Conservation (phyloP, 2,113 vertebrate genomes). For the Sturnira hondurensis region DNA sequence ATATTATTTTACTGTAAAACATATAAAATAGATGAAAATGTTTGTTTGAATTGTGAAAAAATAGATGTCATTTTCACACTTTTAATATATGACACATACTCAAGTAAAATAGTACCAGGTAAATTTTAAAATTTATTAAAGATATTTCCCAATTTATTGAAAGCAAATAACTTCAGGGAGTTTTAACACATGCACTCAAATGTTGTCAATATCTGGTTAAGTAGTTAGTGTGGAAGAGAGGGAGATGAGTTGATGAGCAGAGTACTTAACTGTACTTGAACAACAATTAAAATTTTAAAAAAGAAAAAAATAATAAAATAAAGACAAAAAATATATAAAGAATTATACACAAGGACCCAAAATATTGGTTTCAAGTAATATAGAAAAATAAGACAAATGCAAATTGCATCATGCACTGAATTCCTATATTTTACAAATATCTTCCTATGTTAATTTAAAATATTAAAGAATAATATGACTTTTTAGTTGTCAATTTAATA, state of each 20-base stretch:
- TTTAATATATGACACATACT: background rate
- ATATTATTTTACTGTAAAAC: background rate
- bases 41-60: background rate
- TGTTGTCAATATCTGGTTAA: background rate
- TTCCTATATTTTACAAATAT: background rate
- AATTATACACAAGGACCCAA: background rate
- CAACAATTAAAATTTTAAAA: no score
- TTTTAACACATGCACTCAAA: background rate
- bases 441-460: background rate
- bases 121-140: background rate
- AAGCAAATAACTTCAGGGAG: background rate
- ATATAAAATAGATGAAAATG: background rate
- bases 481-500: background rate
- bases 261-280: background rate
- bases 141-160: background rate
- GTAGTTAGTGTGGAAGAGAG: background rate
- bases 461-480: background rate
- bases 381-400: background rate
- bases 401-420: background rate
- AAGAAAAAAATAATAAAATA: no score
- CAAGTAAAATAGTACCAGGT: background rate
- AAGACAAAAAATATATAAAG: no score
- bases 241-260: background rate
- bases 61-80: background rate
- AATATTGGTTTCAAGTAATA: background rate